Evolutionary conservation across 2,888 invertebrate genomes (phyloP), one percentile per base, ranked within the genome.

Genomic region (Cataglyphis albicans): DNA sequence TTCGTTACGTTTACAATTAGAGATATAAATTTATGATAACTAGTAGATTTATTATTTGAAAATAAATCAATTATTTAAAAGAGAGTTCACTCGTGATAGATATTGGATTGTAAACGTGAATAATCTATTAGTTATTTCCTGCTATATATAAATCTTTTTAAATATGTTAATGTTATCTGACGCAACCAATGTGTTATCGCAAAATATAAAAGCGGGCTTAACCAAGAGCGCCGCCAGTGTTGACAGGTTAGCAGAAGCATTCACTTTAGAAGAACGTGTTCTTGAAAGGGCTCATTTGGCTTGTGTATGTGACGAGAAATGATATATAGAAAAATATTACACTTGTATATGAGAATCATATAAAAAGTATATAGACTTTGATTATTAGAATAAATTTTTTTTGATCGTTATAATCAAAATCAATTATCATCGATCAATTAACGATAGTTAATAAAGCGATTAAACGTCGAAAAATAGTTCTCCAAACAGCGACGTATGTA

Each of bases 171-270:
- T 70, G 64, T 61, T 88, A 90, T 93, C 93, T 93, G 93, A 93
- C 92, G 93, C 93, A 93, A 93, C 88, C 86, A 89, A 90, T 86
- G 89, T 83, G 88, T 84, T 91, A 92, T 92, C 93, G 88, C 88
- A 84, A 90, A 90, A 91, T 93, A 93, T 93, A 93, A 92, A 93
- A 93, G 93, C 91, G 81, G 87, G 85, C 85, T 84, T 85, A 85
- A 84, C 89, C 88, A 84, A 83, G 85, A 83, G 82, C 81, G 82
- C 78, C 83, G 88, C 89, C 93, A 93, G 92, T 93, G 74, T 86
- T 75, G 84, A 88, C 86, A 84, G 68, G 81, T 67, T 88, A 72
- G 38, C 81, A 52, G 72, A 59, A 57, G 85, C 52, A 57, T 82
- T 83, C 65, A 48, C 67, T 75, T 68, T 38, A 61, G 63, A 72